Evolutionary conservation across 2,113 vertebrate species (phyloP).

Genomic region (Panthera tigris): DNA sequence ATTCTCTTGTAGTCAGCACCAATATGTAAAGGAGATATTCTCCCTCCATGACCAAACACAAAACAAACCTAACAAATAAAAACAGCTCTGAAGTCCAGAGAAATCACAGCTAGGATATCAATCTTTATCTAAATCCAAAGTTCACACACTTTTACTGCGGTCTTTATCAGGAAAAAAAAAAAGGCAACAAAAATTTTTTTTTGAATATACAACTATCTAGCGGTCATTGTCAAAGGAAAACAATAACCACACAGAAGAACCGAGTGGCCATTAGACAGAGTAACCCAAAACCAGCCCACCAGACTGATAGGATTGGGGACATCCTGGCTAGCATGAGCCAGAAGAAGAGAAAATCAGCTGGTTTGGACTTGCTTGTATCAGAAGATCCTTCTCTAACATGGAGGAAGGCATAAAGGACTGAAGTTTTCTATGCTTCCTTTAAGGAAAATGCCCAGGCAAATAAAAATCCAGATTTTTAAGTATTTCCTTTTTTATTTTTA

Average conservation of each 20-base stretch:
- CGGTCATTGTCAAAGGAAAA: background rate
- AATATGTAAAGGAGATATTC: background rate
- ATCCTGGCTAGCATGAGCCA: background rate
- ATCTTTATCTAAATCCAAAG: background rate
- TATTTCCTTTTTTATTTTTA: slow-evolving; percentile 13
- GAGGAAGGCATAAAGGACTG: background rate
- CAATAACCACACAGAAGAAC: background rate
- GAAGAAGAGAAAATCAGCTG: background rate
- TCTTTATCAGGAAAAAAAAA: background rate
- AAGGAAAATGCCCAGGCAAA: background rate
- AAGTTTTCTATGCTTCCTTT: background rate
- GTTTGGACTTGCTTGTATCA: background rate
- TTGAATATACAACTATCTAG: background rate
- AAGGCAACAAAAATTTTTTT: background rate
- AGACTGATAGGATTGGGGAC: background rate
- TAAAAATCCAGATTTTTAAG: background rate
- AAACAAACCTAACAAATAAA: background rate
- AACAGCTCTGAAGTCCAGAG: background rate
- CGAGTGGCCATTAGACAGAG: background rate
- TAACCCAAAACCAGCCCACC: background rate
- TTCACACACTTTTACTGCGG: background rate
- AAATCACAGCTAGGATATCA: slow-evolving; percentile 12
- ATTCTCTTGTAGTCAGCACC: background rate
- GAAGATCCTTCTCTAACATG: background rate
- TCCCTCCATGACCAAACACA: background rate